A percentile compares a stretch with the other conserved stretches of the same genome.
These are phyloP conservation scores for Tetranychus truncatus DNA, from an alignment of 2,888 invertebrate species.

Conservation along the genomic window DNA sequence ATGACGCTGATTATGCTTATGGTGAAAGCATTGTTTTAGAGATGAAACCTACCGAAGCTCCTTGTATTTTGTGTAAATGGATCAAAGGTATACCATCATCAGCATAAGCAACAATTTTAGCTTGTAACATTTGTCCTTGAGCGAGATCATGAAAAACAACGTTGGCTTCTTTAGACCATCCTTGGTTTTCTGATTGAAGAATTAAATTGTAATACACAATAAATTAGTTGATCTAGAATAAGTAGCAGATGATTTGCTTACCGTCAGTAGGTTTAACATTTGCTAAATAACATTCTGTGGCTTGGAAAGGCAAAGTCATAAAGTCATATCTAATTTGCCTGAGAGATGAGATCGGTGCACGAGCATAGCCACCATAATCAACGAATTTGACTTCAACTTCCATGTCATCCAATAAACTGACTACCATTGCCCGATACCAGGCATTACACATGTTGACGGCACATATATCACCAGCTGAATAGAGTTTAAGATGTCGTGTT, in stretches of 20 bases:
- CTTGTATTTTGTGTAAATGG: constrained; percentile 48
- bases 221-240: not conserved
- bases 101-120: constrained; percentile 66
- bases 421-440: constrained; percentile 77
- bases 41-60: constrained; percentile 26
- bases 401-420: constrained; percentile 48
- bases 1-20: not conserved
- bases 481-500: not conserved
- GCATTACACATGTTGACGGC: constrained; percentile 62
- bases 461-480: constrained; percentile 51
- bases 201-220: too few species aligned
- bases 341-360: constrained; percentile 53
- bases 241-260: constrained; percentile 31
- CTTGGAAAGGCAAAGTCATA: constrained; percentile 86
- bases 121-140: constrained; percentile 62
- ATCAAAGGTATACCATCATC: constrained; percentile 59
- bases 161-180: constrained; percentile 58
- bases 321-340: constrained; percentile 69
- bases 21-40: not conserved
- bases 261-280: constrained; percentile 60
- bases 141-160: constrained; percentile 59
- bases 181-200: constrained; percentile 30
- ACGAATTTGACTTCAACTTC: constrained; percentile 67
- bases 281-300: constrained; percentile 82
- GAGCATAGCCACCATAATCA: constrained; percentile 84